These are phyloP conservation scores for Oedothorax gibbosus DNA, from an alignment of 1,140 invertebrate genomes.

Conservation along the genomic window DNA sequence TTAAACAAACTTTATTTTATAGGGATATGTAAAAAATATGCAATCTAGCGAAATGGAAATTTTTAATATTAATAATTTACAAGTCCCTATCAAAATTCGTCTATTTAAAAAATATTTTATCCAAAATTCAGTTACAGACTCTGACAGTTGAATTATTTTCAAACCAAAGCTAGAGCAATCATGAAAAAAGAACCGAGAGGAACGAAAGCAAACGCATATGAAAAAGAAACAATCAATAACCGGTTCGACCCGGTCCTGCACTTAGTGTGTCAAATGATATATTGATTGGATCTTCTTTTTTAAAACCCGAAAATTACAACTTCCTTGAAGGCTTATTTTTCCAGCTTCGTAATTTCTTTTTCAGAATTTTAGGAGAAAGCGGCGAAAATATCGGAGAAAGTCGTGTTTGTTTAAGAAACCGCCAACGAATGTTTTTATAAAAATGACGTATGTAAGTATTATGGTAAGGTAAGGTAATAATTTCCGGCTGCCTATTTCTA, in stretches of 20 bases:
- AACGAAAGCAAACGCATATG: conserved; percentile 14
- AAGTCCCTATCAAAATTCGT: too few species aligned
- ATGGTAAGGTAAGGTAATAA: too few species aligned
- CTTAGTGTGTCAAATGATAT: conserved; percentile 48
- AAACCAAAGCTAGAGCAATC: not conserved
- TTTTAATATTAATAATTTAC: too few species aligned
- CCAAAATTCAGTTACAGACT: too few species aligned
- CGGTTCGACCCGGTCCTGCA: conserved; percentile 18
- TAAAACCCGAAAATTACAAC: conserved; percentile 13
- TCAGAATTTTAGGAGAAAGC: not conserved
- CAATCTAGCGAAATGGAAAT: too few species aligned
- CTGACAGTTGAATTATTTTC: not conserved
- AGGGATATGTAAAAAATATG: too few species aligned
- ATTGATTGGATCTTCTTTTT: conserved; percentile 18
- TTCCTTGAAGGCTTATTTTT: conserved; percentile 16
- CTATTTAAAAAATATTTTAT: too few species aligned
- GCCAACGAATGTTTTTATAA: not conserved
- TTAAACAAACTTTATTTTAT: too few species aligned
- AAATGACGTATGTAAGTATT: not conserved
- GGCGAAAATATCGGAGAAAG: not conserved
- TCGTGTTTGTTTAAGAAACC: not conserved
- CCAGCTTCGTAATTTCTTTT: not conserved
- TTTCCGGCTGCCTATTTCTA: too few species aligned
- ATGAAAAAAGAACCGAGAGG: not conserved
- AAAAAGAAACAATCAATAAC: conserved; percentile 43